phyloP scores from a whole-genome alignment of 2,888 invertebrate genomes.

The Machimus atricapillus region DNA sequence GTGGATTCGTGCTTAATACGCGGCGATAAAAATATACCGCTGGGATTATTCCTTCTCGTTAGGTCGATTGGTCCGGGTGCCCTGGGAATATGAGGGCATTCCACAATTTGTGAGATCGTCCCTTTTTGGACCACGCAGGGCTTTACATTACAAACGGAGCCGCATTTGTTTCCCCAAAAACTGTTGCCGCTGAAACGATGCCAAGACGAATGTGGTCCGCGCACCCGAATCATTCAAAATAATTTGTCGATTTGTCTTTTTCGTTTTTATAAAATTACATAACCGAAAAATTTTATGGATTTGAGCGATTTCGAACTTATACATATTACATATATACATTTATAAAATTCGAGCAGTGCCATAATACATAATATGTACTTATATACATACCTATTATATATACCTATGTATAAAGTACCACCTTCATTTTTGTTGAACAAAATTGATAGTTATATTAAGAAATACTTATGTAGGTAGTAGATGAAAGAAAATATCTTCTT shows the following conservation, averaged over 20 bases:
- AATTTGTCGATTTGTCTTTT: constrained; percentile 5
- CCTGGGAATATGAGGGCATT: background rate
- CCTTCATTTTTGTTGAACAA: too few species aligned
- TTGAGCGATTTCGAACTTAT: background rate
- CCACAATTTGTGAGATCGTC: background rate
- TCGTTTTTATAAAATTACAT: background rate
- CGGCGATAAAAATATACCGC: constrained; percentile 38
- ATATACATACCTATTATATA: too few species aligned
- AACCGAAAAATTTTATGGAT: background rate
- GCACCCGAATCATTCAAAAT: background rate
- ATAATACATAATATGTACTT: too few species aligned
- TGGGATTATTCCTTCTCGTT: constrained; percentile 35
- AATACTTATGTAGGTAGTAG: too few species aligned
- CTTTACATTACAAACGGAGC: background rate
- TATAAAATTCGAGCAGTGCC: background rate
- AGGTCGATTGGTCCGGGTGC: constrained; percentile 25
- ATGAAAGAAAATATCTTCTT: too few species aligned
- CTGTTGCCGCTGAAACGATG: background rate
- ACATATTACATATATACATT: background rate
- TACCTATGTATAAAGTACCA: too few species aligned
- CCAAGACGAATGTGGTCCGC: constrained; percentile 7
- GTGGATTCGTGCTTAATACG: constrained; percentile 32
- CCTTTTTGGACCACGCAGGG: background rate
- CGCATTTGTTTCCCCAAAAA: background rate
- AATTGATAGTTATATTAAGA: too few species aligned